phyloP scores from a whole-genome alignment of 2,888 invertebrate genomes.

The Sthenelais limicola region DNA sequence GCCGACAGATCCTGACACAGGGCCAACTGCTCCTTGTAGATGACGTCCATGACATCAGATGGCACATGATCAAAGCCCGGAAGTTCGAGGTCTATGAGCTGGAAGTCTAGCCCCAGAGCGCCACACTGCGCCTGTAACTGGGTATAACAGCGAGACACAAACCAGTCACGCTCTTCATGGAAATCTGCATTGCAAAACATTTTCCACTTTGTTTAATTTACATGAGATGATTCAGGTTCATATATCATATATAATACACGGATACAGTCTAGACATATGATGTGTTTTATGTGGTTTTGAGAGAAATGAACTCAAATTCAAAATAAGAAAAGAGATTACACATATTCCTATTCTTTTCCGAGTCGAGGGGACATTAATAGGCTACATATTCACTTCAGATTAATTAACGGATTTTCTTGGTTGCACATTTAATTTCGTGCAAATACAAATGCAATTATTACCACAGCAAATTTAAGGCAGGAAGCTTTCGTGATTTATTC shows the following conservation, averaged over 20 bases:
- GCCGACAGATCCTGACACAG: conserved; percentile 1
- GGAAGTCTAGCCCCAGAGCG: conserved; percentile 2
- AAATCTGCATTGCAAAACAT: not conserved
- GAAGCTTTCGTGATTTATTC: too few species aligned
- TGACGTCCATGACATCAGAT: not conserved
- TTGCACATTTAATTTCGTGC: too few species aligned
- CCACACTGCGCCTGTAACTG: conserved; percentile 2
- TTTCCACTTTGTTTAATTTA: not conserved
- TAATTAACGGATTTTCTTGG: too few species aligned
- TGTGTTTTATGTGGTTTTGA: not conserved
- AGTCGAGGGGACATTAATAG: too few species aligned
- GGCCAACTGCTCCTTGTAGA: conserved; percentile 4
- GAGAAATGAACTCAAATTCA: not conserved
- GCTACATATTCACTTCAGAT: too few species aligned
- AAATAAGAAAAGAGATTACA: too few species aligned
- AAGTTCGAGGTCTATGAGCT: conserved; percentile 27
- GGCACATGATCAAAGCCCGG: conserved; percentile 16
- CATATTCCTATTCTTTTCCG: too few species aligned
- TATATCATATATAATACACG: not conserved
- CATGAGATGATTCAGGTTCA: not conserved
- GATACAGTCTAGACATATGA: too few species aligned
- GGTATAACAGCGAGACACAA: not conserved
- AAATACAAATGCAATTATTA: too few species aligned
- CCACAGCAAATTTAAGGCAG: too few species aligned
- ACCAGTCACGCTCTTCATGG: conserved; percentile 26